Evolutionary conservation across 2,888 invertebrate species (phyloP).

Genomic region (Leucophora obtusa): DNA sequence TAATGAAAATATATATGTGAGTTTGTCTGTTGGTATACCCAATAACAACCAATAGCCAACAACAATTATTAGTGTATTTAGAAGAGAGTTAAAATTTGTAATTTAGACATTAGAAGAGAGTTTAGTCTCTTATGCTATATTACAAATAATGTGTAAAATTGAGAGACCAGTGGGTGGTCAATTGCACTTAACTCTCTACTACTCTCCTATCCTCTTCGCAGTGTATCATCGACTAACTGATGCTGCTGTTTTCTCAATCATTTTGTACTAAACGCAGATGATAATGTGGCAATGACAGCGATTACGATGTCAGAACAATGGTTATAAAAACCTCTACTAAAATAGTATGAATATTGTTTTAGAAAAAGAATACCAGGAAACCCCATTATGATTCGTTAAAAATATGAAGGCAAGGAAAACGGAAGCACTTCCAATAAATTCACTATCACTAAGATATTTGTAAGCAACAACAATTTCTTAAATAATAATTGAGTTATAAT

Average conservation of each 20-base stretch:
- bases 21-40: too few relatives aligned
- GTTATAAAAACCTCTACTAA: slow-evolving; percentile 61
- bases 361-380: slow-evolving; percentile 31
- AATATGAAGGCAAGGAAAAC: slow-evolving; percentile 14
- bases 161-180: slow-evolving; percentile 42
- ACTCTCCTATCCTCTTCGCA: slow-evolving; percentile 5
- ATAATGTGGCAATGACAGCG: slow-evolving; percentile 76
- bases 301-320: slow-evolving; percentile 75
- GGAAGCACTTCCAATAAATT: not conserved
- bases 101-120: slow-evolving; percentile 20
- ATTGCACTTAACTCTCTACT: slow-evolving; percentile 3
- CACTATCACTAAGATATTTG: not conserved
- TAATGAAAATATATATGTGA: not conserved
- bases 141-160: slow-evolving; percentile 38
- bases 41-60: slow-evolving; percentile 51
- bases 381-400: slow-evolving; percentile 30
- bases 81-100: slow-evolving; percentile 48
- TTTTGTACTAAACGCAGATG: slow-evolving; percentile 68
- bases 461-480: slow-evolving; percentile 11
- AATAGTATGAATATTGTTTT: slow-evolving; percentile 30
- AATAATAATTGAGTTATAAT: slow-evolving; percentile 51
- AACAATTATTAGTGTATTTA: slow-evolving; percentile 46
- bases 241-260: slow-evolving; percentile 57
- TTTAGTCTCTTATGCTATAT: slow-evolving; percentile 8
- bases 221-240: not conserved